Conservation (phyloP, 1,140 invertebrate genomes). For the Centruroides vittatus region DNA sequence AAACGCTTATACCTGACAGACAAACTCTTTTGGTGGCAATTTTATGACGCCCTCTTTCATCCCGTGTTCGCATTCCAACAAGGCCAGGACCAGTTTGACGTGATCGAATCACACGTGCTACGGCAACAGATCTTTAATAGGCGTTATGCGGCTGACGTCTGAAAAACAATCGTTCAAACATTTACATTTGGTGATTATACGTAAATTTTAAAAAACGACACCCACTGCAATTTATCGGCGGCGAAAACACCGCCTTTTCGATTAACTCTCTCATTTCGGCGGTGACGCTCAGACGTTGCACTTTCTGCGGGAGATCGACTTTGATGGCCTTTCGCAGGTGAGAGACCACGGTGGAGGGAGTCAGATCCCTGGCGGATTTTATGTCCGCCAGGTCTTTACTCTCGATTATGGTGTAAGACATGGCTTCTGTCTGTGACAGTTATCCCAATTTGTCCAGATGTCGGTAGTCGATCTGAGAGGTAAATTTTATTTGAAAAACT, state of each 20-base stretch:
- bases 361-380: constrained; percentile 21
- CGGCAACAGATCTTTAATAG: constrained; percentile 30
- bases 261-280: constrained; percentile 21
- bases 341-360: constrained; percentile 22
- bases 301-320: constrained; percentile 24
- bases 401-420: constrained; percentile 21
- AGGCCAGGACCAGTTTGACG: constrained; percentile 28
- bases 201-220: constrained; percentile 1
- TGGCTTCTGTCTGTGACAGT: constrained; percentile 22
- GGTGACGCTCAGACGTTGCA: constrained; percentile 25
- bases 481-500: no score
- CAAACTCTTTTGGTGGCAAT: no score
- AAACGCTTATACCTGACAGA: no score
- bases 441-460: no score
- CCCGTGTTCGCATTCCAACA: constrained; percentile 22
- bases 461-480: no score
- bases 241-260: constrained; percentile 24
- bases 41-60: constrained; percentile 3
- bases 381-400: constrained; percentile 17
- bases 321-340: constrained; percentile 29
- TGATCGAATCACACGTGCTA: constrained; percentile 27
- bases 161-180: constrained; percentile 7
- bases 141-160: constrained; percentile 24
- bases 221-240: constrained; percentile 29
- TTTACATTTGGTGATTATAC: no score